Percentiles rank a stretch among this genome's conserved stretches.
Evolutionary conservation across 2,888 invertebrate genomes (phyloP).

Genomic region (Philopedon plagiatum): DNA sequence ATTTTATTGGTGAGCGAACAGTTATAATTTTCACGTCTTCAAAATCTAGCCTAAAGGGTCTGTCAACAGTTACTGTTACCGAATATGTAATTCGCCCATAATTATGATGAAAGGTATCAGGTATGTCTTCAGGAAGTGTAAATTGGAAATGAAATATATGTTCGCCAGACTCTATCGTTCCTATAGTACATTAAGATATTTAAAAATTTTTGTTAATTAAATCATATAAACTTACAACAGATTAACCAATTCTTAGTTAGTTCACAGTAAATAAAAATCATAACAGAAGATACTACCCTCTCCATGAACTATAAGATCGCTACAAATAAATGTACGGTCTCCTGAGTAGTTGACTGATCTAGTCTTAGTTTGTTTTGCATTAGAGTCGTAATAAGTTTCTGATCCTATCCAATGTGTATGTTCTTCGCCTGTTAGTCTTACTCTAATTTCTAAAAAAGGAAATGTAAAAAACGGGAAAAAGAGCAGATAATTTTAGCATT

Average conservation of each 20-base stretch:
- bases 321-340: constrained; percentile 47
- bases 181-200: constrained; percentile 30
- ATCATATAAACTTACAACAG: too few species aligned
- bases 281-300: constrained; percentile 43
- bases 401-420: constrained; percentile 54
- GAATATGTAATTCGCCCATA: constrained; percentile 84
- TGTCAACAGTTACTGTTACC: constrained; percentile 84
- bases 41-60: constrained; percentile 89
- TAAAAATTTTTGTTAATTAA: background rate
- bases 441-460: constrained; percentile 47
- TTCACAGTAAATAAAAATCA: too few species aligned
- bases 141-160: constrained; percentile 86
- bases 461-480: too few species aligned
- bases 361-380: constrained; percentile 40
- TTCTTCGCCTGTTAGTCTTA: constrained; percentile 54
- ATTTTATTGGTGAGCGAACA: constrained; percentile 84
- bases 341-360: constrained; percentile 51
- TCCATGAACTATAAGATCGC: constrained; percentile 50
- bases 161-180: constrained; percentile 76
- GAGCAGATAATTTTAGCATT: too few species aligned
- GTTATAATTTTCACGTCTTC: constrained; percentile 87
- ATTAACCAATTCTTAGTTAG: too few species aligned
- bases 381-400: constrained; percentile 53
- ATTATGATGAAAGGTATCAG: constrained; percentile 85
- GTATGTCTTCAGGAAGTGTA: constrained; percentile 79